Evolutionary conservation across 1,140 invertebrate species (phyloP).

Genomic region (Sminthurinus signatus): DNA sequence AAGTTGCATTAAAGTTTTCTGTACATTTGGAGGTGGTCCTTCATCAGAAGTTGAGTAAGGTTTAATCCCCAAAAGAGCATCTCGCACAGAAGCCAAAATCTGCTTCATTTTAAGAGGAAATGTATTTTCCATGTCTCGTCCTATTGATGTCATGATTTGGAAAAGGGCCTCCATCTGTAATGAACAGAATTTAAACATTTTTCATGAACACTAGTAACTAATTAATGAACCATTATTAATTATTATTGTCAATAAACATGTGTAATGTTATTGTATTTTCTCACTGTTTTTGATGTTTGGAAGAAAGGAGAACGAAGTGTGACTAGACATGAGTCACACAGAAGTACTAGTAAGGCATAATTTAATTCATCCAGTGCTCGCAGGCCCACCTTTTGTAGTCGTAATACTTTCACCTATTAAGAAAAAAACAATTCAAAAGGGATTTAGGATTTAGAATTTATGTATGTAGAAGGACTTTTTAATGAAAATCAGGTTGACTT

Average conservation of each 20-base stretch:
- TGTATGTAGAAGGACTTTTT: too few species aligned
- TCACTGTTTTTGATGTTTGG: constrained; percentile 67
- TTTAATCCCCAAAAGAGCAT: constrained; percentile 67
- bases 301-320: constrained; percentile 67
- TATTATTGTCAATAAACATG: neutral
- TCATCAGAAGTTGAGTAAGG: constrained; percentile 4
- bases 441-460: too few species aligned
- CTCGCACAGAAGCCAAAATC: constrained; percentile 67
- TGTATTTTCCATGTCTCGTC: constrained; percentile 73
- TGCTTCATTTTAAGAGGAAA: constrained; percentile 68
- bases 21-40: constrained; percentile 43
- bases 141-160: constrained; percentile 76
- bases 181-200: constrained; percentile 40
- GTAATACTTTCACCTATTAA: constrained; percentile 36
- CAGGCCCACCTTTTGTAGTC: constrained; percentile 60
- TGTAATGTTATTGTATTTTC: constrained; percentile 30
- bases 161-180: constrained; percentile 75
- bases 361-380: constrained; percentile 58
- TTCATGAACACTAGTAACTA: neutral
- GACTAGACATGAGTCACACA: constrained; percentile 76
- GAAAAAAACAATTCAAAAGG: too few species aligned
- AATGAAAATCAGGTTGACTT: too few species aligned
- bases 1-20: constrained; percentile 74
- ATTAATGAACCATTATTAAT: neutral
- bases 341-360: constrained; percentile 67